Base-by-base conservation (phyloP, 2,888 invertebrate species). In the Chrysodeixis includens region DNA sequence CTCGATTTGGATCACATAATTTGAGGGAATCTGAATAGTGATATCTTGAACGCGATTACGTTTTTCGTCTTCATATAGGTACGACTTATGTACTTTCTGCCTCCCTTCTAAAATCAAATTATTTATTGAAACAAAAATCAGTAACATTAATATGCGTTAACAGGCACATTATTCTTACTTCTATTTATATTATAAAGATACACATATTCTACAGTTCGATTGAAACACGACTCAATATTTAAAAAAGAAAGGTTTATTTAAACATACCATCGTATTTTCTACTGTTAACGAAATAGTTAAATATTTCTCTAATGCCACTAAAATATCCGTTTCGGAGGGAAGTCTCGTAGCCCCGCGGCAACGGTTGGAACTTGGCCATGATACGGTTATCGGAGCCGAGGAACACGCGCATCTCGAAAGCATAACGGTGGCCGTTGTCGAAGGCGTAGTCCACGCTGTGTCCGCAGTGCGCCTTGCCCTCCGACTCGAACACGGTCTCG, bases 361-460 rank as follows among this genome's bases (percentile, higher is more conserved):
- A 64, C 18, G 82, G 60, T 81, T 93, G 93, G 69, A 93, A 93
- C 79, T 84, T 87, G 35, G 87, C 76, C 72, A 92, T 82, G 12
- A 94, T 87, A 20, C 66, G 69, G 57, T 76, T 84, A 60, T 90
- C 88, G 9, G 83, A 74, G 51, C 86, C 90, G 12, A 90, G 86
- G 66, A 92, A 94, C n/a, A 94, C 90, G 8, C 93, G 88, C 91
- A 94, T 89, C 76, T 94, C 94, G 72, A 78, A 93, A 2, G 89
- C 55, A 52, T 90, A 81, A 9, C 81, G 76, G 12, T 92, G 84
- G 8, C 85, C 86, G 9, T 69, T 30, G 30, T 86, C 85, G 56
- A 75, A 82, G 1, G 91, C 93, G 61, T 85, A 93, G 81, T 95
- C 94, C 2, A 94, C 92, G 71, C 93, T 93, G 71, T 92, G 90